Conservation (phyloP, 2,113 vertebrate species). For the Mystacornis crossleyi region DNA sequence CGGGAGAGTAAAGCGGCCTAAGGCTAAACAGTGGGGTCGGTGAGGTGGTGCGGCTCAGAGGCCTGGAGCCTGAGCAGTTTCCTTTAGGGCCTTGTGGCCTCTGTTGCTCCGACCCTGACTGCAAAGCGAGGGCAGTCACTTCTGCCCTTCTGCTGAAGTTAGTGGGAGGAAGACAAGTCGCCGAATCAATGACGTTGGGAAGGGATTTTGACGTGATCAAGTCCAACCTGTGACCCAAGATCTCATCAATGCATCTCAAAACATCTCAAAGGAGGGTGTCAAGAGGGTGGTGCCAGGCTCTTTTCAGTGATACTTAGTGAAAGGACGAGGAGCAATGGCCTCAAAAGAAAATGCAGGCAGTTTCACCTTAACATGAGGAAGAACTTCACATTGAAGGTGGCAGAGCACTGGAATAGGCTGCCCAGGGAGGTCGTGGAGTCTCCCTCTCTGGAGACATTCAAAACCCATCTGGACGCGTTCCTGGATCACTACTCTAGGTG, state of each 20-base stretch:
- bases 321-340: accelerated
- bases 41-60: background rate
- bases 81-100: background rate
- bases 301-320: too few relatives aligned
- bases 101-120: background rate
- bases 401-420: background rate
- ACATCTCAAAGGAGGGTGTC: background rate
- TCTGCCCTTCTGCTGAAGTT: background rate
- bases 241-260: too few relatives aligned
- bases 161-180: background rate
- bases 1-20: accelerated
- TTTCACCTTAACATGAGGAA: background rate
- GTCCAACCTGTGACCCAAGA: background rate
- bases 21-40: accelerated
- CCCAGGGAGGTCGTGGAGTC: background rate
- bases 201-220: background rate
- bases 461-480: background rate
- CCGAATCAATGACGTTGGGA: background rate
- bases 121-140: background rate
- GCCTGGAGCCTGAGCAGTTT: background rate
- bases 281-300: background rate
- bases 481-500: background rate
- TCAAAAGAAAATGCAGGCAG: background rate
- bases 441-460: background rate
- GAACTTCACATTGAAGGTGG: background rate